Conservation (phyloP, 2,113 vertebrate species). For the Actenoides lindsayi region DNA sequence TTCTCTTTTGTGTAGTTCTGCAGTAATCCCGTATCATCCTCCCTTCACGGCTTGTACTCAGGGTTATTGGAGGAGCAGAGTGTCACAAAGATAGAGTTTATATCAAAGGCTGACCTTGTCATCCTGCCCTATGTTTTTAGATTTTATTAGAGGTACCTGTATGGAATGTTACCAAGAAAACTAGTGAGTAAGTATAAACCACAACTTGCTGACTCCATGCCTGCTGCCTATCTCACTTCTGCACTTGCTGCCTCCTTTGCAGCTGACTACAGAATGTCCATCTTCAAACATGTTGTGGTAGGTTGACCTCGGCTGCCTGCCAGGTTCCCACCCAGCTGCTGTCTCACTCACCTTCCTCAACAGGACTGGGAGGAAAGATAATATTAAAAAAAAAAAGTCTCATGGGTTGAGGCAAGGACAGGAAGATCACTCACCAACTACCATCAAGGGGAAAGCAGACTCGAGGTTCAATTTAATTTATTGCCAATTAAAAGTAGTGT, state of each 20-base stretch:
- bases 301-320: not conserved
- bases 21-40: not conserved
- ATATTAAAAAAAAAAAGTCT: not conserved
- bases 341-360: not conserved
- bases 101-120: not conserved
- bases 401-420: not conserved
- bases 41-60: not conserved
- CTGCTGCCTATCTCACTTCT: not conserved
- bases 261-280: not conserved
- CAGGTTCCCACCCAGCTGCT: not conserved
- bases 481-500: not conserved
- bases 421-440: not conserved
- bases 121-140: not conserved
- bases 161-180: not conserved
- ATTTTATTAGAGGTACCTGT: not conserved
- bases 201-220: not conserved
- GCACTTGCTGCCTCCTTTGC: not conserved
- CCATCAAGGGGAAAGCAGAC: not conserved
- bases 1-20: not conserved
- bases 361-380: not conserved
- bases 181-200: not conserved
- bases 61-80: not conserved
- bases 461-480: not conserved
- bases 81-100: not conserved
- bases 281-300: not conserved